These are phyloP conservation scores for Tryphoninae sp. DNA, from an alignment of 2,888 invertebrate genomes.

Conservation along the genomic window DNA sequence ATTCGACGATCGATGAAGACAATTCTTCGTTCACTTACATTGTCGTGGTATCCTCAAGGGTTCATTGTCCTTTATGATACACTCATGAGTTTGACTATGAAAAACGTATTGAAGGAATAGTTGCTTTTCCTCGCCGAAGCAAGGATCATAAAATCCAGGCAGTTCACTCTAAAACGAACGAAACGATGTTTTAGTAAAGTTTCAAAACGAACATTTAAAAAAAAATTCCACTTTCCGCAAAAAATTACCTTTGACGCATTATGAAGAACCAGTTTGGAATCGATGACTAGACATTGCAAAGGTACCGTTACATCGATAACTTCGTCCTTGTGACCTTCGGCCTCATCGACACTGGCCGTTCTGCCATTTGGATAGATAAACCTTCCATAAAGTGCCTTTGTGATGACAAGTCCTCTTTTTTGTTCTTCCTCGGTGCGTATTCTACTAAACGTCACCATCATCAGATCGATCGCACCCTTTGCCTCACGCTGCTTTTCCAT, in stretches of 20 bases:
- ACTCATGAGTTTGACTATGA: constrained; percentile 89
- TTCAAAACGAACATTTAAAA: background rate
- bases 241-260: constrained; percentile 90
- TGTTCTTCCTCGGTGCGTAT: constrained; percentile 91
- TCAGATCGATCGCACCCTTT: constrained; percentile 92
- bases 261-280: constrained; percentile 93
- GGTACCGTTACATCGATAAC: constrained; percentile 97
- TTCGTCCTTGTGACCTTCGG: constrained; percentile 81
- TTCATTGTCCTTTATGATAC: constrained; percentile 91
- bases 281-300: constrained; percentile 95
- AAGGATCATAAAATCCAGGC: constrained; percentile 98
- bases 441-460: constrained; percentile 94
- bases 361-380: constrained; percentile 79
- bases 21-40: constrained; percentile 82
- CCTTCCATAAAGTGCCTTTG: constrained; percentile 92
- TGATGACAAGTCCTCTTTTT: constrained; percentile 92
- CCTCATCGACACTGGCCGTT: constrained; percentile 72
- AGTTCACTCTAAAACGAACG: constrained; percentile 89
- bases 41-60: constrained; percentile 90
- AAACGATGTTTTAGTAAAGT: background rate
- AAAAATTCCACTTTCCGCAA: background rate
- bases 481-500: constrained; percentile 92
- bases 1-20: background rate
- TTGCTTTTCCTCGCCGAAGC: constrained; percentile 95
- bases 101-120: constrained; percentile 93